Evolutionary conservation across 2,797 vertebrate species (phyloP), one percentile per base, ranked within the genome.

Genomic region (Brotula barbata): DNA sequence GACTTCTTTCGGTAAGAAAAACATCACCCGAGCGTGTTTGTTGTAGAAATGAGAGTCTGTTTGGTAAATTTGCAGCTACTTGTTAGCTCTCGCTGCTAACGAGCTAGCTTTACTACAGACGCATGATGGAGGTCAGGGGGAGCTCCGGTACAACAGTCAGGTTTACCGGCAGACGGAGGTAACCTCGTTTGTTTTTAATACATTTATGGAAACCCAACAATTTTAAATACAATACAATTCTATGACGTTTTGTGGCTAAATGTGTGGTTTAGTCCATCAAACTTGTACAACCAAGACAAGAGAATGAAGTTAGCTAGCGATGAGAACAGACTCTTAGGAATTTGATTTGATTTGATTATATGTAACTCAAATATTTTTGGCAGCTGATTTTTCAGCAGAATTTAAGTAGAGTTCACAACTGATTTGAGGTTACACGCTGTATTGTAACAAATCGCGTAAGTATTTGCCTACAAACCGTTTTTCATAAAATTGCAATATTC

Each of bases 1-100:
- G n/a, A 25, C 17, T 23, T 33, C 12, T 68, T 15, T 31, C 20
- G 81, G 78, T 87, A 80, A 81, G 84, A 43, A 61, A 46, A 22
- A 8, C 0, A 21, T 1, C 9, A 17, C 23, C 7, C 2, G 3
- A 11, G 25, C 36, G 37, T 39, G 16, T 58, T 37, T 21, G 2
- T 2, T 2, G 0, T 3, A 3, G 10, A 15, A 0, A 17, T 21
- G 8, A 31, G 1, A 28, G 7, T 67, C 7, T 31, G 9, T 43
- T 25, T 17, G 6, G 9, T 12, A 12, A 16, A 21, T 5, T 19
- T 45, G 51, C 44, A 2, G 54, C 34, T 14, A 1, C 45, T 41
- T 19, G 6, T 8, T 8, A 20, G 53, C 33, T 61, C 45, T 15
- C 40, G 34, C 41, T 64, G 62, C 60, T 19, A 25, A 39, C 15